Base-by-base conservation (phyloP, 1,140 invertebrate genomes). In the Cydia pomonella region DNA sequence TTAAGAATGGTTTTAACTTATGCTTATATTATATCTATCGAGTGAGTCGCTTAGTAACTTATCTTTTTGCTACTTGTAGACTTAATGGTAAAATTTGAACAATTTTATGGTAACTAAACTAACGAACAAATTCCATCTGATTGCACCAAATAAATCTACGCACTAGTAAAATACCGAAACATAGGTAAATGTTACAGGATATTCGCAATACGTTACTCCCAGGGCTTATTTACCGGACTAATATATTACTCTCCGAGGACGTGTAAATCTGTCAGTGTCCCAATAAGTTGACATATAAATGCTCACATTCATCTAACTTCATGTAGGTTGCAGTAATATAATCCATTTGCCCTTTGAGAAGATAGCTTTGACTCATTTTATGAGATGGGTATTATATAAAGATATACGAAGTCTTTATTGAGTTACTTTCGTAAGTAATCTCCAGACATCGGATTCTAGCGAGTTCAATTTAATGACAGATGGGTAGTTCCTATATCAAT, bases 221-320 rank as follows among this genome's bases (percentile, higher is more conserved):
- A 50, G 13, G 47, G n/a, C 47, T 5, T 50, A 50, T 18, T 50
- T 50, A 50, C 47, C 47, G n/a, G 50, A 59, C 18, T 23, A 59
- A 59, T 59, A 12, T 59, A 59, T 23, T 10, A 50, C 47, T 59
- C 53, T 4, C 9, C 21, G 18, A 7, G 53, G 53, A 7, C 53
- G 21, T 59, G 53, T 59, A 59, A 59, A 59, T 59, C 18, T 59
- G 21, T 59, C 53, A 6, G 18, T 23, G 53, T 59, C 18, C 53
- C 53, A 59, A 59, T 59, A 59, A 59, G 23, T 59, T 59, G 53
- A 59, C 53, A 59, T 10, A 23, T 59, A 9, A 21, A 59, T 21
- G 53, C 10, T 5, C 12, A n/a, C 16, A 50, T 50, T 50, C 13
- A 47, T 47, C 16, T n/a, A 50, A n/a, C 16, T 50, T 18, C 50